Evolutionary conservation across 2,888 invertebrate genomes (phyloP), one percentile per base, ranked within the genome.

Genomic region (Coenonympha glycerion): DNA sequence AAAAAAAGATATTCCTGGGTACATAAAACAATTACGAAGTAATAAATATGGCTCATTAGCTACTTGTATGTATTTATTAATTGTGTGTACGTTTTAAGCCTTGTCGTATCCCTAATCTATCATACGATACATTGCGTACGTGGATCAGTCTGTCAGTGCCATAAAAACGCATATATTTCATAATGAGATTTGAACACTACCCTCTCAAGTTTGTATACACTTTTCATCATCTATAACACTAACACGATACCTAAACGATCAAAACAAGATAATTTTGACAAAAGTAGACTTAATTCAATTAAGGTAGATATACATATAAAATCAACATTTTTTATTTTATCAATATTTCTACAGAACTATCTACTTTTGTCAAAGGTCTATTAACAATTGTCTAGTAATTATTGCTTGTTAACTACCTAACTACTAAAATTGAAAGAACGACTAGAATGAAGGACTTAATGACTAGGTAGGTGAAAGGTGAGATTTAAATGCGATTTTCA

Each of bases 361-460:
- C n/a, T 59, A 55, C 49, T 56, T 60, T 58, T 58, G 54, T 58
- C 76, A 79, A 78, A 72, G 60, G 73, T 72, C 73, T 60, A n/a
- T n/a, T 74, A 72, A 76, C 68, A 73, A 73, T 75, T 65, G 62
- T 72, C 74, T 78, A 79, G 73, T 56, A 47, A 59, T 81, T 84
- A 85, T 85, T 85, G 85, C 85, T 85, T 75, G 63, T 74, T 70
- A 71, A 69, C 76, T 81, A 79, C 64, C 77, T 82, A 79, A 63
- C 78, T 84, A 84, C 64, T 64, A 45, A 48, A 44, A 46, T 18
- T 11, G 6, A 22, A 31, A 46, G 8, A 37, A 46, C 28, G 28
- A 46, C 19, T 46, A 24, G 26, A 15, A 33, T 41, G 4, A 21
- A 62, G 73, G 72, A 64, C n/a, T 56, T 60, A 65, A 39, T 39